phyloP scores from a whole-genome alignment of 23 tunicate species.

The Botrylloides violaceus region DNA sequence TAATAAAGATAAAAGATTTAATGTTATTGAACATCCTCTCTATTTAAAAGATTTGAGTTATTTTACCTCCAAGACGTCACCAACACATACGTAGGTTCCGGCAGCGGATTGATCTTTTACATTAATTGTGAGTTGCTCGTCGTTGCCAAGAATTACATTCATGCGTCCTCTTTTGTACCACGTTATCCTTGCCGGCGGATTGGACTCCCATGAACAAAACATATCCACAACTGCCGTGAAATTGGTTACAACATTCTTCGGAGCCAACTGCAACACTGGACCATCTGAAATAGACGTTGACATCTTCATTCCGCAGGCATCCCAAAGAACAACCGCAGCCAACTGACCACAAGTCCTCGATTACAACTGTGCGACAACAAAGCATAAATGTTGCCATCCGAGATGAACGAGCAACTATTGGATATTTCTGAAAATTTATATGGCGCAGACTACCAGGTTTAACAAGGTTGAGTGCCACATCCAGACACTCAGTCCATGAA shows the following conservation, averaged over 20 bases:
- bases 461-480: too few relatives aligned
- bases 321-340: too few relatives aligned
- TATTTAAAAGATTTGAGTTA: not conserved
- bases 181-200: constrained; percentile 44
- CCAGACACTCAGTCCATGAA: too few relatives aligned
- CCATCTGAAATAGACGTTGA: constrained; percentile 31
- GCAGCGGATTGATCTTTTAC: constrained; percentile 16
- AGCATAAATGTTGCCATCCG: too few relatives aligned
- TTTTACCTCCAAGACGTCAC: constrained; percentile 13
- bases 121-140: constrained; percentile 14
- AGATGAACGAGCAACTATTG: too few relatives aligned
- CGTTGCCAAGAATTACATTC: constrained; percentile 11
- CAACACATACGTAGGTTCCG: constrained; percentile 21
- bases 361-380: too few relatives aligned
- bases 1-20: not conserved
- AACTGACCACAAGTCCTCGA: too few relatives aligned
- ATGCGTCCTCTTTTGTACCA: constrained; percentile 41
- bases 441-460: too few relatives aligned
- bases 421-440: too few relatives aligned
- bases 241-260: constrained; percentile 36
- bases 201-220: constrained; percentile 82
- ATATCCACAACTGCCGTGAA: constrained; percentile 52
- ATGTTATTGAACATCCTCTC: not conserved
- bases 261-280: constrained; percentile 39
- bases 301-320: too few relatives aligned